Conservation (phyloP, 2,888 invertebrate species). For the Physocephala rufipes region DNA sequence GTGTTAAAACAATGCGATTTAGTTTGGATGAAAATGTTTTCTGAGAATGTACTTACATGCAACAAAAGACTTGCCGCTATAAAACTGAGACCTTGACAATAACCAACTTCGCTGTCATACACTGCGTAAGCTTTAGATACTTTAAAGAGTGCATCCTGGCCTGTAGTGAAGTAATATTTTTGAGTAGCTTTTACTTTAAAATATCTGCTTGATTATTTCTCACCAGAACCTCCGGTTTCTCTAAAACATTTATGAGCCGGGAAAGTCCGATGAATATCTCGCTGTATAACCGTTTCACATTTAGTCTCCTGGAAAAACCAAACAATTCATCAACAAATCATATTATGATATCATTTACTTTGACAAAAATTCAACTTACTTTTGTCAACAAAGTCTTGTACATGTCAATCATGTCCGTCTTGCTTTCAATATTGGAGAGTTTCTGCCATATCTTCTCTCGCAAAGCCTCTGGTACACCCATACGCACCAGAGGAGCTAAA, state of each 20-base stretch:
- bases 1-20: too few relatives aligned
- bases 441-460: slow-evolving; percentile 98
- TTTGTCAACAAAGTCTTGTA: slow-evolving; percentile 88
- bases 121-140: slow-evolving; percentile 98
- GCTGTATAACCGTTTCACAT: slow-evolving; percentile 92
- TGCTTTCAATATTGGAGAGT: slow-evolving; percentile 86
- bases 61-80: slow-evolving; percentile 93
- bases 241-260: slow-evolving; percentile 99
- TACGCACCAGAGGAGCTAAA: slow-evolving; percentile 78
- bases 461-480: slow-evolving; percentile 95
- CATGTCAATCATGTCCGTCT: slow-evolving; percentile 86
- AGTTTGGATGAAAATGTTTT: too few relatives aligned
- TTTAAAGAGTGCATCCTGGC: slow-evolving; percentile 95
- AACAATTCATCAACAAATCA: slow-evolving; percentile 19
- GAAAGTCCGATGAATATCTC: slow-evolving; percentile 98
- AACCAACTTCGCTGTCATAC: slow-evolving; percentile 96
- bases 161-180: slow-evolving; percentile 59
- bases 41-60: slow-evolving; percentile 77
- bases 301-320: slow-evolving; percentile 82
- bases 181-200: neutral
- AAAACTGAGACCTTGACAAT: slow-evolving; percentile 99
- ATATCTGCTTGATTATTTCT: neutral
- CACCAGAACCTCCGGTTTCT: slow-evolving; percentile 82
- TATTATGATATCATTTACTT: neutral
- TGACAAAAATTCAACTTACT: slow-evolving; percentile 73